These are phyloP conservation scores for Epiblema foenella DNA, from an alignment of 2,888 invertebrate species.

Conservation along the genomic window DNA sequence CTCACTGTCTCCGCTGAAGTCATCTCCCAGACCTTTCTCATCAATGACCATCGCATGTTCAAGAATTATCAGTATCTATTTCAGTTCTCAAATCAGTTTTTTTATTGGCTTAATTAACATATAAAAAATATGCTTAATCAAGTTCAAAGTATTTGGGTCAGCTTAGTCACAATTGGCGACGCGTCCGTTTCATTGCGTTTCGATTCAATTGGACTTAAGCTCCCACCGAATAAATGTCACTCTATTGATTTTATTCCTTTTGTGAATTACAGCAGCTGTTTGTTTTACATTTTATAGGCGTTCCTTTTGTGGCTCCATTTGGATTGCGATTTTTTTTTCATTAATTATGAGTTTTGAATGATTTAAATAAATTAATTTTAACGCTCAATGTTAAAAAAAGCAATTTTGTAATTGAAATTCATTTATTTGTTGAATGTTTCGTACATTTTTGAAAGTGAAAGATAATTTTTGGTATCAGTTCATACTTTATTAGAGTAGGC, in stretches of 20 bases:
- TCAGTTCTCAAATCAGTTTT: not conserved
- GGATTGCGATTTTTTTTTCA: not conserved
- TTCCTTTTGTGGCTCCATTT: constrained; percentile 19
- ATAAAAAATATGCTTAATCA: constrained; percentile 18
- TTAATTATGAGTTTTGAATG: constrained; percentile 1
- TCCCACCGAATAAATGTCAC: constrained; percentile 35
- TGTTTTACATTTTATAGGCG: constrained; percentile 34
- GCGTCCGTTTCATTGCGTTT: constrained; percentile 32
- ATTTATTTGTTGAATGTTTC: too few relatives aligned
- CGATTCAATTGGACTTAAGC: constrained; percentile 36
- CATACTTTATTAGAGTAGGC: too few relatives aligned
- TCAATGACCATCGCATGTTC: not conserved
- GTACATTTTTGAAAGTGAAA: too few relatives aligned
- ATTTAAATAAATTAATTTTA: too few relatives aligned
- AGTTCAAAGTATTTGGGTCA: constrained; percentile 32
- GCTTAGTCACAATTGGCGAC: constrained; percentile 15
- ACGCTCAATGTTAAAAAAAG: too few relatives aligned
- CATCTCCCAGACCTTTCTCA: too few relatives aligned
- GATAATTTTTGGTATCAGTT: too few relatives aligned
- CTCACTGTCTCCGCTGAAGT: too few relatives aligned
- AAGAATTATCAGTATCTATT: not conserved
- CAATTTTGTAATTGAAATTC: too few relatives aligned
- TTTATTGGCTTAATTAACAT: not conserved
- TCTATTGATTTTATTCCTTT: constrained; percentile 39
- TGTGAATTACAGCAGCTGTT: constrained; percentile 37